These are phyloP conservation scores for Carassius auratus DNA, from an alignment of 2,113 vertebrate species.

Conservation along the genomic window DNA sequence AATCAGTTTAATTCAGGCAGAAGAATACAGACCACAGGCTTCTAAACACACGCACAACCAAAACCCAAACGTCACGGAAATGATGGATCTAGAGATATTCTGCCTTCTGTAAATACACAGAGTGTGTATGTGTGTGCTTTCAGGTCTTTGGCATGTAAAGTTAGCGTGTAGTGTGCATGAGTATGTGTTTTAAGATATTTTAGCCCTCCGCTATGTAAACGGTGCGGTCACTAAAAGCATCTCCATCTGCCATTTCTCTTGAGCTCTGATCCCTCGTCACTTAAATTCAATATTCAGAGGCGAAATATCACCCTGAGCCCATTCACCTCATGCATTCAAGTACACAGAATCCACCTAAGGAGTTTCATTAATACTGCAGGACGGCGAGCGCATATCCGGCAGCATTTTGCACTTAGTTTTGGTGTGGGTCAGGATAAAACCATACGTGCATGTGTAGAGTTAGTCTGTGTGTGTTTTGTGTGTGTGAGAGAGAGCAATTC, in stretches of 20 bases:
- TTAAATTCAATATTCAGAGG: conserved; percentile 29
- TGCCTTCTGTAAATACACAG: conserved; percentile 9
- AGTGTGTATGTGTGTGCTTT: conserved; percentile 23
- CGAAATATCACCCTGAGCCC: not conserved
- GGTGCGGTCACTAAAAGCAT: conserved; percentile 48
- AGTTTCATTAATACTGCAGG: not conserved
- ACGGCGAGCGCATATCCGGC: not conserved
- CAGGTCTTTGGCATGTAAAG: conserved; percentile 31
- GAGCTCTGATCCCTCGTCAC: not conserved
- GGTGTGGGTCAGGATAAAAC: not conserved
- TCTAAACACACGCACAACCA: conserved; percentile 19
- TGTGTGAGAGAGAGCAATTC: not conserved
- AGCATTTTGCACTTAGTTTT: too few relatives aligned
- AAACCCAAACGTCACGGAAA: not conserved
- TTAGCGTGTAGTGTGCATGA: conserved; percentile 27
- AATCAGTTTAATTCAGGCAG: not conserved
- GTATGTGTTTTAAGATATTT: conserved; percentile 43
- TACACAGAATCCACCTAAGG: conserved; percentile 11
- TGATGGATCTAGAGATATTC: not conserved
- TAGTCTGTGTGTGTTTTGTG: not conserved
- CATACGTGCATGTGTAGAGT: conserved; percentile 36
- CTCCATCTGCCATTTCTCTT: conserved; percentile 5
- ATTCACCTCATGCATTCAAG: not conserved
- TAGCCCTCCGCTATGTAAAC: conserved; percentile 39
- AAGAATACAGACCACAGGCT: not conserved